Base-by-base conservation (phyloP, 53 echinoderm and acorn worm genomes). In the Stichopus horrens region DNA sequence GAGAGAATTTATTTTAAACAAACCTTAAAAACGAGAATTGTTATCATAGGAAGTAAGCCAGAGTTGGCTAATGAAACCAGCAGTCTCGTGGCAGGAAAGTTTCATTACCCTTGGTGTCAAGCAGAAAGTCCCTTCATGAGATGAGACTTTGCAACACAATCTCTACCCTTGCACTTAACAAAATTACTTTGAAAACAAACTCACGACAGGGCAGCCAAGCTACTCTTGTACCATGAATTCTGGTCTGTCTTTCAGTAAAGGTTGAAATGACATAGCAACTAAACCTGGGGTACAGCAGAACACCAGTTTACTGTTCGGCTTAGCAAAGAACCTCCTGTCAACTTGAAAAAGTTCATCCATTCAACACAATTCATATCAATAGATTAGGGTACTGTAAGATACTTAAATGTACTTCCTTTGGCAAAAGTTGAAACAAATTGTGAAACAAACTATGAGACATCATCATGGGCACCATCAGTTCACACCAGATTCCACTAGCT, bases 171-270 rank as follows among this genome's bases (percentile, higher is more conserved):
- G 79, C 79, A 79, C 79, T 79, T 79, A 79, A 53, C 54, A 55
- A 79, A 79, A 79, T 79, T 79, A 79, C 79, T 79, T 55, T 79
- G 18, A 16, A 79, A 77, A 79, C 11, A 52, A 63, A 63, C 8
- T 13, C 63, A 8, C 7, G 63, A 63, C 63, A 63, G 16, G 63
- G 8, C 37, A 37, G 37, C 37, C 37, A 37, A 37, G 37, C 37
- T 37, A 37, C 37, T 37, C 63, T 63, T 7, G 16, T 63, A 16
- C 63, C 7, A 63, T 63, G 63, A 63, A 63, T 63, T 16, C 63
- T 16, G 10, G 37, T 13, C 63, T 13, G 63, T 63, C 63, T 63
- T 63, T 63, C 11, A 16, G 63, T 63, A 10, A 13, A 63, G 8
- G 16, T 16, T 63, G 63, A 63, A 63, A 6, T 63, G 63, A 63